These are phyloP conservation scores for Heterotis niloticus DNA, from an alignment of 2,113 vertebrate species.

Conservation along the genomic window DNA sequence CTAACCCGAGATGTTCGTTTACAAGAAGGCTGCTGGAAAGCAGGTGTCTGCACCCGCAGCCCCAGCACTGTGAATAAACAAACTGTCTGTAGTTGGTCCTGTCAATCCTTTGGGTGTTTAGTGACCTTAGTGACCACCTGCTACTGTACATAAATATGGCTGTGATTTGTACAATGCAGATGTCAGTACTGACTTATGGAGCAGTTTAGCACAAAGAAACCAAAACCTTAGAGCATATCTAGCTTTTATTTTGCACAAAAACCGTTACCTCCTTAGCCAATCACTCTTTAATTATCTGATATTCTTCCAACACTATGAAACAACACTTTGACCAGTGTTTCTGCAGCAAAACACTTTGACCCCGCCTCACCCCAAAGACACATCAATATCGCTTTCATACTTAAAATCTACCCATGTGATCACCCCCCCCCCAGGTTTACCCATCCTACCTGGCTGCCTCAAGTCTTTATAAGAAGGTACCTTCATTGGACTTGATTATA, in stretches of 20 bases:
- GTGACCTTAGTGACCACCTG: not conserved
- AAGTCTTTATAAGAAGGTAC: no score
- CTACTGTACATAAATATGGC: not conserved
- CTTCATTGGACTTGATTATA: no score
- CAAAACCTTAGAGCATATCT: slow-evolving; percentile 14
- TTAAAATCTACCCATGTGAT: no score
- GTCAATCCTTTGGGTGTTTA: not conserved
- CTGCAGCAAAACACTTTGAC: slow-evolving; percentile 19
- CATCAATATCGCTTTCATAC: no score
- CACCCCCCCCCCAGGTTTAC: no score
- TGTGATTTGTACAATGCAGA: not conserved
- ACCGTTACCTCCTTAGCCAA: not conserved
- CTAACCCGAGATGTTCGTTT: no score
- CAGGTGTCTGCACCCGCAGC: no score
- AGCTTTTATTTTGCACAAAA: slow-evolving; percentile 58
- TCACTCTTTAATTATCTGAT: not conserved
- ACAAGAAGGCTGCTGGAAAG: no score
- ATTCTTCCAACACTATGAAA: not conserved
- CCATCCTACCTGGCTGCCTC: no score
- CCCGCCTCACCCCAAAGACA: no score
- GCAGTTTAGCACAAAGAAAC: slow-evolving; percentile 10
- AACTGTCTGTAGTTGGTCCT: not conserved
- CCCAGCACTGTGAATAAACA: not conserved
- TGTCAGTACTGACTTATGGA: not conserved
- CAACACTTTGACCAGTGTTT: not conserved